Percentiles rank a stretch among this genome's conserved stretches.
Conservation (phyloP, 2,113 vertebrate species). For the Capricornis sumatraensis region DNA sequence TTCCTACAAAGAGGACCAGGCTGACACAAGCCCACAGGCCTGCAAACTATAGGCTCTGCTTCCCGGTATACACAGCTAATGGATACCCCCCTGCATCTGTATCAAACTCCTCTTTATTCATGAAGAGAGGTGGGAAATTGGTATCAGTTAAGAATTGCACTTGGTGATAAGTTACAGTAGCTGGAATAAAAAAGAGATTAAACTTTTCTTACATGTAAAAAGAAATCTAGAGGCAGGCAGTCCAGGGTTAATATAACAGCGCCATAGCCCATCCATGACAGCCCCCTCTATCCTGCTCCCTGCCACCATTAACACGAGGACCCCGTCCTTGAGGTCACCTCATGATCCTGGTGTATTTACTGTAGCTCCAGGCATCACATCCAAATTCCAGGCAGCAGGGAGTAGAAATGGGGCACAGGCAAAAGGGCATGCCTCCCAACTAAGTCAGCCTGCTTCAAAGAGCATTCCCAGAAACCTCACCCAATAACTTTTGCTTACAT, state of each 20-base stretch:
- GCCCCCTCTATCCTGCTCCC: background rate
- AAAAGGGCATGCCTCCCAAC: background rate
- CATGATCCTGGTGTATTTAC: background rate
- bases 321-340: background rate
- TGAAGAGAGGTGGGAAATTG: background rate
- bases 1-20: background rate
- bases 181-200: background rate
- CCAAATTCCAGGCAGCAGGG: background rate
- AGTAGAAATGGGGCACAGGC: background rate
- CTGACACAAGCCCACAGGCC: background rate
- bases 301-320: background rate
- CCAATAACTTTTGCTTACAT: background rate
- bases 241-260: too few relatives aligned
- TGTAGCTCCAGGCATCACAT: background rate
- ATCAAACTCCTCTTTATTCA: background rate
- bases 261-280: background rate
- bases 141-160: background rate
- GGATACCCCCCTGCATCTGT: background rate
- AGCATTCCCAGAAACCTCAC: background rate
- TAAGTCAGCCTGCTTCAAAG: background rate
- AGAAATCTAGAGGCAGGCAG: background rate
- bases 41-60: background rate
- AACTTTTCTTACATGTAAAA: background rate
- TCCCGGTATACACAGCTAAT: rapidly evolving
- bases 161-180: background rate